Evolutionary conservation across 2,113 vertebrate species (phyloP).

Genomic region (Sardina pilchardus): DNA sequence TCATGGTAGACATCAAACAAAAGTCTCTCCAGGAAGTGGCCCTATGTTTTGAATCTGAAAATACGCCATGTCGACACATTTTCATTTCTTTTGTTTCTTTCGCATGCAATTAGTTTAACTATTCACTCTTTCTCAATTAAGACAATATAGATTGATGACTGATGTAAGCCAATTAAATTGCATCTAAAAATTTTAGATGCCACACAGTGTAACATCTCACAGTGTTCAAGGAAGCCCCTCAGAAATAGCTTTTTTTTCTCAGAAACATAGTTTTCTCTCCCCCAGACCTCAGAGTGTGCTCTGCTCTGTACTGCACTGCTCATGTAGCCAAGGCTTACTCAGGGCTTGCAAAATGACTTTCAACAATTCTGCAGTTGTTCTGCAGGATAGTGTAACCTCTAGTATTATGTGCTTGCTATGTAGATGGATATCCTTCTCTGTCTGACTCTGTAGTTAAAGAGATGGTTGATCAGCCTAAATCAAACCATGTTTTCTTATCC

Average conservation of each 20-base stretch:
- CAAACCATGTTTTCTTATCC: too few species aligned
- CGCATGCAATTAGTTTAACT: neutral
- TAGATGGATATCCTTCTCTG: neutral
- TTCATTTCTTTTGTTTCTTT: neutral
- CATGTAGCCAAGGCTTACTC: neutral
- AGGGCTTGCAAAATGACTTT: neutral
- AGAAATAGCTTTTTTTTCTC: neutral
- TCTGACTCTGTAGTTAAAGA: neutral
- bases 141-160: neutral
- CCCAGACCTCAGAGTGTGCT: neutral
- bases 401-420: neutral
- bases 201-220: neutral
- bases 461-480: too few species aligned
- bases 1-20: neutral
- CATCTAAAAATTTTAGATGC: neutral
- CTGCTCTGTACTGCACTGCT: neutral
- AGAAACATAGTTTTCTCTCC: neutral
- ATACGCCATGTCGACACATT: neutral
- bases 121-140: neutral
- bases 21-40: slow-evolving; percentile 1
- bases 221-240: neutral
- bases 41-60: neutral
- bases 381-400: neutral
- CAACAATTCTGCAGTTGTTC: neutral
- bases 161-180: neutral